phyloP scores from a whole-genome alignment of 1,140 invertebrate species.

The Zophobas morio region DNA sequence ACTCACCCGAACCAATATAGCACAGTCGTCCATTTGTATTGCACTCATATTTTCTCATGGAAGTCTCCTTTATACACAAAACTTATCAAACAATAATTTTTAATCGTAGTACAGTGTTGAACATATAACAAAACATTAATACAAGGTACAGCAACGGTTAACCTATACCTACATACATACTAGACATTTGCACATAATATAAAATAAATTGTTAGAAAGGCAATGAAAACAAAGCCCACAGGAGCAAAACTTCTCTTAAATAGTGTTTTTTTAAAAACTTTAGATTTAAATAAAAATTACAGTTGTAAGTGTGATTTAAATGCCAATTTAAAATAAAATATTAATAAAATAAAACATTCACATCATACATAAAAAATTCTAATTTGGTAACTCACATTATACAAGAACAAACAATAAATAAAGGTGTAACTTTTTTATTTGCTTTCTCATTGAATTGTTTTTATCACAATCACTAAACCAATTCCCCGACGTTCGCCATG shows the following conservation, averaged over 20 bases:
- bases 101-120: neutral
- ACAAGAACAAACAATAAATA: slow-evolving; percentile 34
- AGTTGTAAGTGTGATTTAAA: neutral
- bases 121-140: slow-evolving; percentile 17
- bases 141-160: slow-evolving; percentile 34
- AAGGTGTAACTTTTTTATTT: slow-evolving; percentile 25
- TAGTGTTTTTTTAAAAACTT: neutral
- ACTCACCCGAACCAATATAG: neutral
- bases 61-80: slow-evolving; percentile 17
- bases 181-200: slow-evolving; percentile 37
- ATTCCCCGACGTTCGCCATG: slow-evolving; percentile 28
- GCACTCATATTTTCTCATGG: neutral
- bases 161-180: slow-evolving; percentile 20
- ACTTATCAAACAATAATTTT: slow-evolving; percentile 24
- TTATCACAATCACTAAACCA: slow-evolving; percentile 31
- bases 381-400: slow-evolving; percentile 31
- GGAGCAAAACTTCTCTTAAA: slow-evolving; percentile 22
- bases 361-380: slow-evolving; percentile 16
- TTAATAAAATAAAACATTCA: slow-evolving; percentile 25
- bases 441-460: slow-evolving; percentile 39
- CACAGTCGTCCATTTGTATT: slow-evolving; percentile 8
- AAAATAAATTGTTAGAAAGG: slow-evolving; percentile 25
- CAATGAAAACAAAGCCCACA: slow-evolving; percentile 31
- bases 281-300: neutral
- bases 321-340: slow-evolving; percentile 25